Evolutionary conservation across 2,113 vertebrate genomes (phyloP).

Genomic region (Leucoraja erinaceus): DNA sequence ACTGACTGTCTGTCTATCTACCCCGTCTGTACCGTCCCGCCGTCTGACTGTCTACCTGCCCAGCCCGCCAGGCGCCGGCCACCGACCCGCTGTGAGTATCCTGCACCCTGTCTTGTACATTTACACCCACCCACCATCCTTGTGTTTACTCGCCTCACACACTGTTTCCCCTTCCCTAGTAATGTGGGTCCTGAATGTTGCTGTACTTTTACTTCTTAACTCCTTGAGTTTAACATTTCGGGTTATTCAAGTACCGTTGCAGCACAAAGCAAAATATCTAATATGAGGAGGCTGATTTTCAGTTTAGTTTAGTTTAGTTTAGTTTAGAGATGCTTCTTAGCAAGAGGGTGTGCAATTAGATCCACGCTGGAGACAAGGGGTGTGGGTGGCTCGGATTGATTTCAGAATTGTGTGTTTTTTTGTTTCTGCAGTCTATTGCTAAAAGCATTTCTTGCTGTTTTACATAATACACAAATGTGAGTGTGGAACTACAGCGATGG

Average conservation of each 20-base stretch:
- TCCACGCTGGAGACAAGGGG: neutral
- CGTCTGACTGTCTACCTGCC: no score
- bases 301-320: no score
- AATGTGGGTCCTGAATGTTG: neutral
- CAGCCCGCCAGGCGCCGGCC: neutral
- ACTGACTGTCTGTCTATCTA: no score
- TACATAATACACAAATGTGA: neutral
- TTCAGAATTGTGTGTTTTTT: neutral
- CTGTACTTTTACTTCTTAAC: neutral
- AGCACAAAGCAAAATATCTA: neutral
- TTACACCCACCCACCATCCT: no score
- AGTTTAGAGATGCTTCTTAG: neutral
- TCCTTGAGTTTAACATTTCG: neutral
- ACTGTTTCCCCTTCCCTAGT: neutral
- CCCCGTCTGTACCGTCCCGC: no score
- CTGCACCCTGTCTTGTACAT: neutral
- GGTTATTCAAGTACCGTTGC: neutral
- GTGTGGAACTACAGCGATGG: no score
- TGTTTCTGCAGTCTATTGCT: neutral
- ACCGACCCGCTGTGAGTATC: neutral
- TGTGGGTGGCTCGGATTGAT: neutral
- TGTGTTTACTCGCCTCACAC: neutral
- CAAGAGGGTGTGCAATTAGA: neutral
- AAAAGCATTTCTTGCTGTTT: neutral
- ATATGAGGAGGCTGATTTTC: neutral